Percentiles rank a stretch among this genome's conserved stretches.
These are phyloP conservation scores for Holacanthella duospinosa DNA, from an alignment of 2,888 invertebrate genomes.

Conservation along the genomic window DNA sequence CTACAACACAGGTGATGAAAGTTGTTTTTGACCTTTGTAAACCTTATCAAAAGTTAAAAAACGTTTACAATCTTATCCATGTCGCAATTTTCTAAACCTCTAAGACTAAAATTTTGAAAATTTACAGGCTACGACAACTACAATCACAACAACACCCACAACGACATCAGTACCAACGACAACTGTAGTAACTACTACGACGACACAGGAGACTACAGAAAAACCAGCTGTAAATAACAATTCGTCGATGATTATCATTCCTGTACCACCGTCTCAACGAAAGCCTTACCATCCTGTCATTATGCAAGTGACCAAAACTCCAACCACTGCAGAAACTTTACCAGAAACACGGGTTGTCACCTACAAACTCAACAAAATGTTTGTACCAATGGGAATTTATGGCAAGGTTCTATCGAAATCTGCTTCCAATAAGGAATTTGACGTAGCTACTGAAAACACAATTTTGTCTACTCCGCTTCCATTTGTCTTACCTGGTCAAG, in stretches of 20 bases:
- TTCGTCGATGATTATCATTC: slow-evolving; percentile 27
- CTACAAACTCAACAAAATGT: slow-evolving; percentile 34
- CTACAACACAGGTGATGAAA: slow-evolving; percentile 6
- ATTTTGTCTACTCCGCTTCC: slow-evolving; percentile 12
- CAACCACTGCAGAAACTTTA: slow-evolving; percentile 14
- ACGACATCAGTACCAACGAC: slow-evolving; percentile 6
- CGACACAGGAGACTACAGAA: neutral
- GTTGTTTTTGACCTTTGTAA: no score
- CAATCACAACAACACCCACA: slow-evolving; percentile 7
- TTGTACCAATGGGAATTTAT: slow-evolving; percentile 34
- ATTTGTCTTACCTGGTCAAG: slow-evolving; percentile 11
- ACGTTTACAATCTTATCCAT: neutral
- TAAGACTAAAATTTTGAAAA: neutral
- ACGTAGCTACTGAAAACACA: neutral
- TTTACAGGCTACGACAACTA: slow-evolving; percentile 10
- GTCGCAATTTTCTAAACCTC: neutral
- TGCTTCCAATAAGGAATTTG: neutral
- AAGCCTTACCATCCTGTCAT: slow-evolving; percentile 33
- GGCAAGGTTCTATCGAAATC: slow-evolving; percentile 27
- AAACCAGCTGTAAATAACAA: slow-evolving; percentile 10
- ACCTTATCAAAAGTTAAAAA: neutral
- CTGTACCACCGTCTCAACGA: slow-evolving; percentile 27
- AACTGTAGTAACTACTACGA: neutral
- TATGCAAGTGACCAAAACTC: slow-evolving; percentile 27
- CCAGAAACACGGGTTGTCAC: slow-evolving; percentile 22